A percentile compares a stretch with the other conserved stretches of the same genome.
Evolutionary conservation across 2,797 vertebrate species (phyloP).

Genomic region (Etheostoma nigrum): DNA sequence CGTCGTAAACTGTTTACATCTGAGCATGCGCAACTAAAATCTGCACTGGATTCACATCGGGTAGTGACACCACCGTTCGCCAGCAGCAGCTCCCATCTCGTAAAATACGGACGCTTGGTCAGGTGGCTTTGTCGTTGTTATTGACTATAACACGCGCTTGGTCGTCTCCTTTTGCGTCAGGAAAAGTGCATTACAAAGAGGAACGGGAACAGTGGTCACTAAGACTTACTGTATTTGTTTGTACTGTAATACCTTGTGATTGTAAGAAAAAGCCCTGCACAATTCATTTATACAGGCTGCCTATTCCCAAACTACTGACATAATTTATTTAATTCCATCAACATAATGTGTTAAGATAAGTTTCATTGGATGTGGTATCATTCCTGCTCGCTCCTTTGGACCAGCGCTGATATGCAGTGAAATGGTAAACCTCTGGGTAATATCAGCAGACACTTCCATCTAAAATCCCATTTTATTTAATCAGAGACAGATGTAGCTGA

Average conservation of each 20-base stretch:
- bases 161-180: no score
- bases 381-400: slow-evolving; percentile 45
- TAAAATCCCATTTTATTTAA: neutral
- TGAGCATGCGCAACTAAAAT: no score
- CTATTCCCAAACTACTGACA: neutral
- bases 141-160: no score
- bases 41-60: no score
- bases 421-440: slow-evolving; percentile 41
- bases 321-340: neutral
- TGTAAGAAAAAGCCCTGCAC: neutral
- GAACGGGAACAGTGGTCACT: no score
- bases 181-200: no score
- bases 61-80: no score
- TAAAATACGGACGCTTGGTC: no score
- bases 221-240: neutral
- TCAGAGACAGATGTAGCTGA: neutral
- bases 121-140: no score
- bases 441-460: neutral
- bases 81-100: no score
- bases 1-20: no score
- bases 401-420: slow-evolving; percentile 30
- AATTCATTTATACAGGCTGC: neutral
- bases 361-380: slow-evolving; percentile 54
- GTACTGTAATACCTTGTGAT: neutral
- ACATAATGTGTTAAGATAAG: slow-evolving; percentile 11